phyloP scores from a whole-genome alignment of 2,113 vertebrate genomes.

The Orientallactaga bullata region DNA sequence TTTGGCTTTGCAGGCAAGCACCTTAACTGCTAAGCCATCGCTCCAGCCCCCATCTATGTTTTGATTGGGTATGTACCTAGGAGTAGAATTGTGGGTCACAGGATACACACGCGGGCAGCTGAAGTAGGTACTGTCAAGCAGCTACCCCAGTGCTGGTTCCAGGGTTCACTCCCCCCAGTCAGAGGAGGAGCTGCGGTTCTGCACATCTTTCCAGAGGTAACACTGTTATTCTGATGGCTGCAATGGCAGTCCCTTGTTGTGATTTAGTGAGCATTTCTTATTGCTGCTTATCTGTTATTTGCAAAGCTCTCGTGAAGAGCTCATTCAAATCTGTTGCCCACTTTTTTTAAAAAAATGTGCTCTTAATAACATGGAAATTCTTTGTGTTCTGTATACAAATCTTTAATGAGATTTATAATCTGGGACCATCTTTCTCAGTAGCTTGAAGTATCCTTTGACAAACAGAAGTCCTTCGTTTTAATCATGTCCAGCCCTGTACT shows the following conservation, averaged over 20 bases:
- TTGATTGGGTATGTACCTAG: background rate
- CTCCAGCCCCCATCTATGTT: background rate
- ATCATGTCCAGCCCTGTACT: background rate
- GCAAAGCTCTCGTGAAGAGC: background rate
- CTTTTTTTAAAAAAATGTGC: background rate
- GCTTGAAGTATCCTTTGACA: background rate
- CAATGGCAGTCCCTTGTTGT: background rate
- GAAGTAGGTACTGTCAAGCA: background rate
- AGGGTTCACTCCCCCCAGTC: background rate
- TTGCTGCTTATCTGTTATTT: background rate
- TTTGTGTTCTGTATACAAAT: background rate
- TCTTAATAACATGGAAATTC: background rate
- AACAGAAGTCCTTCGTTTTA: background rate
- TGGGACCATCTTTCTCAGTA: background rate
- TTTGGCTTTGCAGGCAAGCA: too few species aligned
- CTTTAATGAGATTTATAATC: background rate
- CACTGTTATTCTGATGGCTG: background rate
- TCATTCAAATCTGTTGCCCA: background rate
- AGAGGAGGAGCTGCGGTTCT: background rate
- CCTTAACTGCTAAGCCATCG: too few species aligned
- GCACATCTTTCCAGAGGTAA: background rate
- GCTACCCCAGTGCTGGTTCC: background rate
- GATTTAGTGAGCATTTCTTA: background rate
- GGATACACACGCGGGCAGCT: background rate
- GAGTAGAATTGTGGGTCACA: background rate